Evolutionary conservation across 2,888 invertebrate genomes (phyloP).

Genomic region (Metacarcinus magister): DNA sequence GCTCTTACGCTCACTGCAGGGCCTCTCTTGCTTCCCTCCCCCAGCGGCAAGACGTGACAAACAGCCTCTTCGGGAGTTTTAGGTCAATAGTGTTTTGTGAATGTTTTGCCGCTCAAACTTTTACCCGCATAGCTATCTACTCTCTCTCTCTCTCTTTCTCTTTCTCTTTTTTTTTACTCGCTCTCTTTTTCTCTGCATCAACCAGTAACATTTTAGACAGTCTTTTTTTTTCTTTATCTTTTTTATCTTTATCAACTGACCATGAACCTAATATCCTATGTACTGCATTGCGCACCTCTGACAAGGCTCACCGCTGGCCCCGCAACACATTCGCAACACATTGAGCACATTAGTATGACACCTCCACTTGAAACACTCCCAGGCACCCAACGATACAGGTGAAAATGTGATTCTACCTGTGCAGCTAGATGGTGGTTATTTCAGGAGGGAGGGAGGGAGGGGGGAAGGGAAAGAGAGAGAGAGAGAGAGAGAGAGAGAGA

Average conservation of each 20-base stretch:
- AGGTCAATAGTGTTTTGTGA: background rate
- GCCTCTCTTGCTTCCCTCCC: background rate
- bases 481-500: constrained; percentile 2
- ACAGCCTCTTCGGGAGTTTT: background rate
- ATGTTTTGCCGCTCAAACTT: background rate
- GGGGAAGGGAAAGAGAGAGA: background rate
- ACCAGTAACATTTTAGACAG: background rate
- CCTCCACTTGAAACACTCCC: background rate
- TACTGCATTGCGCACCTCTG: background rate
- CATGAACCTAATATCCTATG: background rate
- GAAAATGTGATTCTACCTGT: background rate
- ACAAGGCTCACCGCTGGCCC: background rate
- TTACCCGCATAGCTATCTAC: background rate
- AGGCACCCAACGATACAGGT: background rate
- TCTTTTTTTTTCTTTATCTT: background rate
- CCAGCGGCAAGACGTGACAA: background rate
- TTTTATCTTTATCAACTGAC: background rate
- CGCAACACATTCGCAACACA: too few species aligned
- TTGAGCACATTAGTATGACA: background rate
- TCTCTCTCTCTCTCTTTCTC: background rate
- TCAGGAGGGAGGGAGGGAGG: background rate
- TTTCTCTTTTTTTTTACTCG: background rate
- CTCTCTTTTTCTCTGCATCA: background rate
- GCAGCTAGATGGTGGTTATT: background rate
- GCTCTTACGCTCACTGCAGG: background rate